These are phyloP conservation scores for Eutolmus rufibarbis DNA, from an alignment of 2,888 invertebrate species.

Conservation along the genomic window DNA sequence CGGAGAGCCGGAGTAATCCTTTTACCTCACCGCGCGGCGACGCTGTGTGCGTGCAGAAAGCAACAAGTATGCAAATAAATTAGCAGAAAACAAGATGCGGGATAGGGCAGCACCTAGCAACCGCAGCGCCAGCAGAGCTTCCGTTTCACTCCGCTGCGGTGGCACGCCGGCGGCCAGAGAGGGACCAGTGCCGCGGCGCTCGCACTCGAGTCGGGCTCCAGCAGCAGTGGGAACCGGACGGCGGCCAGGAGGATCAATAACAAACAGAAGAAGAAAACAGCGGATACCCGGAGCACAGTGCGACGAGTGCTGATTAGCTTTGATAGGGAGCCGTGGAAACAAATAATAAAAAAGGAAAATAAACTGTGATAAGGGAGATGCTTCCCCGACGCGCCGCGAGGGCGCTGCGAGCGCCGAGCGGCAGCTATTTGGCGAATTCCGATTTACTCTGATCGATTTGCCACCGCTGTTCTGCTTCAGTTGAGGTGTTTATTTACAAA, in stretches of 20 bases:
- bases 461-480: neutral
- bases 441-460: neutral
- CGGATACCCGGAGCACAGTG: neutral
- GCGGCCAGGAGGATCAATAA: constrained; percentile 32
- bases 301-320: neutral
- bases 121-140: constrained; percentile 10
- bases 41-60: constrained; percentile 36
- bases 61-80: constrained; percentile 46
- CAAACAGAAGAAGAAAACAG: constrained; percentile 37
- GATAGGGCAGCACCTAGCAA: constrained; percentile 41
- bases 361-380: neutral
- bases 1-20: neutral
- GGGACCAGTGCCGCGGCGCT: neutral
- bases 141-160: neutral
- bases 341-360: neutral
- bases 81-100: constrained; percentile 35
- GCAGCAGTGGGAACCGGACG: constrained; percentile 24
- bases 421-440: neutral
- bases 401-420: neutral
- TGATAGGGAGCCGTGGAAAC: neutral
- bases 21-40: neutral
- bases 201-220: neutral
- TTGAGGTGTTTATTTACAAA: constrained; percentile 28
- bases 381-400: neutral
- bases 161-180: neutral